A percentile compares a stretch with the other conserved stretches of the same genome.
Conservation (phyloP, 2,113 vertebrate genomes). For the Anhinga rufa region DNA sequence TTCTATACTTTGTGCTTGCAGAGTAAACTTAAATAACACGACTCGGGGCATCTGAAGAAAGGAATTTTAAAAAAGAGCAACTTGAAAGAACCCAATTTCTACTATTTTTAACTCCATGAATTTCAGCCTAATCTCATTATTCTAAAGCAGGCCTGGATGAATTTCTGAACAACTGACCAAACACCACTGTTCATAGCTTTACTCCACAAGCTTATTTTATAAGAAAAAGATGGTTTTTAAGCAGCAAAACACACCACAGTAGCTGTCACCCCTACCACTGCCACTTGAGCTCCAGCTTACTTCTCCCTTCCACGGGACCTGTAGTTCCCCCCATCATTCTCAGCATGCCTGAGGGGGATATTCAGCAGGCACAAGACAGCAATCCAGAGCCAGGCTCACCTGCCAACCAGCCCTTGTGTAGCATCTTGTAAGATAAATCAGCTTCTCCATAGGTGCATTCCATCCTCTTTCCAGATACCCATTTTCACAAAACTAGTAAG, state of each 20-base stretch:
- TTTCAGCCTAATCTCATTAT: neutral
- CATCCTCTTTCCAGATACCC: neutral
- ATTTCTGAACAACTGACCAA: neutral
- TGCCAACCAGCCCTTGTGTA: neutral
- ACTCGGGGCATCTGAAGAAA: neutral
- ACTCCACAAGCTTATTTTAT: neutral
- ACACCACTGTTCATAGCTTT: neutral
- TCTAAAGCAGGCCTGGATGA: neutral
- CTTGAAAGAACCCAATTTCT: neutral
- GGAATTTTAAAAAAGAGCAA: neutral
- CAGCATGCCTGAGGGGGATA: neutral
- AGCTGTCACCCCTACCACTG: neutral
- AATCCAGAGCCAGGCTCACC: neutral
- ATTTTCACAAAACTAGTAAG: neutral
- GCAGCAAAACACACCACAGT: neutral
- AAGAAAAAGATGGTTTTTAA: neutral
- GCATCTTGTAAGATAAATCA: neutral
- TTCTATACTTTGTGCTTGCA: neutral
- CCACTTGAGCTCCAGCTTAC: neutral
- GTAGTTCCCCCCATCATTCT: rapidly evolving
- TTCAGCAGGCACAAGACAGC: neutral
- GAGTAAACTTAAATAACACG: neutral
- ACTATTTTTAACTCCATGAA: neutral
- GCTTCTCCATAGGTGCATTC: neutral
- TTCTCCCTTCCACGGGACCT: rapidly evolving